Conservation (phyloP, 2,797 vertebrate species). For the Syncerus caffer region DNA sequence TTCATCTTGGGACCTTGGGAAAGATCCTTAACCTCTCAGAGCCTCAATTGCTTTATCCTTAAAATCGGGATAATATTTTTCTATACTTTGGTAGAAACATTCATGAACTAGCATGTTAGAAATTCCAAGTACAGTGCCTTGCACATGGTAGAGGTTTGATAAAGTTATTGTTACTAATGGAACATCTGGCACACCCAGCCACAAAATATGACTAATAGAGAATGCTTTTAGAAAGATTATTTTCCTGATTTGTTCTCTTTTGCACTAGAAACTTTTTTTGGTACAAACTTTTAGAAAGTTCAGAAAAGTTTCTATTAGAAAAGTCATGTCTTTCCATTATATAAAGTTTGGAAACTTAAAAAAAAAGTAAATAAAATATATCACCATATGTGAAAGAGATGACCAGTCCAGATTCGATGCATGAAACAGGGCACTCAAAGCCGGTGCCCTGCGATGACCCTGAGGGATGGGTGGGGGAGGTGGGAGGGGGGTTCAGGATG, state of each 20-base stretch:
- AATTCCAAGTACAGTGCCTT: background rate
- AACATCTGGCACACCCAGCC: background rate
- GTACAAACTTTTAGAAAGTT: background rate
- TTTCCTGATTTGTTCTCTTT: background rate
- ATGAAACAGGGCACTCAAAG: too few species aligned
- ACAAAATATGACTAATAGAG: background rate
- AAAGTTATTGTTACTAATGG: background rate
- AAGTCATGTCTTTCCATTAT: background rate
- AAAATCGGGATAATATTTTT: background rate
- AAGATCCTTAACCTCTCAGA: background rate
- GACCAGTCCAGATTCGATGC: too few species aligned
- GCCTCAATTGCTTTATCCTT: background rate
- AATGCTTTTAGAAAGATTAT: background rate
- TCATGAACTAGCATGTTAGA: background rate
- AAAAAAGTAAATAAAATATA: background rate
- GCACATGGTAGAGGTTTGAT: background rate
- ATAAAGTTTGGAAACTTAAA: background rate
- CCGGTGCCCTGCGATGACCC: too few species aligned
- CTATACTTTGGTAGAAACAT: background rate
- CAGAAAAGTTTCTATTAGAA: background rate
- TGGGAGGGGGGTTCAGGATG: background rate
- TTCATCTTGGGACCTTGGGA: background rate
- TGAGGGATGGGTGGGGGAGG: too few species aligned
- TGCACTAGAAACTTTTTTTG: background rate
- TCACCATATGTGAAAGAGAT: too few species aligned